Evolutionary conservation across 30 jellyfish, hydroid and myxozoan genomes (phyloP).

Genomic region (Pelagia noctiluca): DNA sequence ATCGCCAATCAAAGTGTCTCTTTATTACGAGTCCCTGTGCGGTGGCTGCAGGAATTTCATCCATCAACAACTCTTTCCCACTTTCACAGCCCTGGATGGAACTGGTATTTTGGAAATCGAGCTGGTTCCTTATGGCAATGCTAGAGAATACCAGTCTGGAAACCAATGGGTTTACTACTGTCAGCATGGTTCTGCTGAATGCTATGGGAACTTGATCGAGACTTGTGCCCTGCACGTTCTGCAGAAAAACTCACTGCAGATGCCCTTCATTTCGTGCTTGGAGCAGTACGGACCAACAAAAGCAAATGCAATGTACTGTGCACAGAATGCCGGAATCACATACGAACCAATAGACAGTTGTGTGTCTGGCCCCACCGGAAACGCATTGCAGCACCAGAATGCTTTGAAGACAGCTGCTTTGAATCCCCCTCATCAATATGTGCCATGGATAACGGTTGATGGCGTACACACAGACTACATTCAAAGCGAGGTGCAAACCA

Average conservation of each 20-base stretch:
- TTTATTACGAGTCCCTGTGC: conserved; percentile 83
- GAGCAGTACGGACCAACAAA: conserved; percentile 80
- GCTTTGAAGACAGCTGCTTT: conserved; percentile 78
- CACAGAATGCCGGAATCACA: conserved; percentile 39
- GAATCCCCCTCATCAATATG: conserved; percentile 90
- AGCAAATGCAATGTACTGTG: conserved; percentile 78
- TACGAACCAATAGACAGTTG: conserved; percentile 49
- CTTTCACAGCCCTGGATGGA: conserved; percentile 54
- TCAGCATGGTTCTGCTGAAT: conserved; percentile 88
- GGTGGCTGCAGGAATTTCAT: conserved; percentile 72
- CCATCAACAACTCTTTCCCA: conserved; percentile 70
- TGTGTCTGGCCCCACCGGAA: conserved; percentile 66
- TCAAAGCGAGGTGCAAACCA: conserved; percentile 67
- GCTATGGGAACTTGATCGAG: conserved; percentile 76
- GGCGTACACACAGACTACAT: conserved; percentile 81
- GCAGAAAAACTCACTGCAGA: conserved; percentile 28
- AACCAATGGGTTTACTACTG: conserved; percentile 73
- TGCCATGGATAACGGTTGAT: conserved; percentile 89
- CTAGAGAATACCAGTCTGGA: conserved; percentile 81
- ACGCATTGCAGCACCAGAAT: conserved; percentile 79
- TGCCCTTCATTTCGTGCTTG: conserved; percentile 82
- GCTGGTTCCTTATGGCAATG: conserved; percentile 89
- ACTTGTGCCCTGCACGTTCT: conserved; percentile 68
- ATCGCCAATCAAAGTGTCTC: conserved; percentile 76
- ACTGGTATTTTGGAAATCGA: conserved; percentile 78